Conservation (phyloP, 1,140 invertebrate genomes). For the Drosophila pandora region DNA sequence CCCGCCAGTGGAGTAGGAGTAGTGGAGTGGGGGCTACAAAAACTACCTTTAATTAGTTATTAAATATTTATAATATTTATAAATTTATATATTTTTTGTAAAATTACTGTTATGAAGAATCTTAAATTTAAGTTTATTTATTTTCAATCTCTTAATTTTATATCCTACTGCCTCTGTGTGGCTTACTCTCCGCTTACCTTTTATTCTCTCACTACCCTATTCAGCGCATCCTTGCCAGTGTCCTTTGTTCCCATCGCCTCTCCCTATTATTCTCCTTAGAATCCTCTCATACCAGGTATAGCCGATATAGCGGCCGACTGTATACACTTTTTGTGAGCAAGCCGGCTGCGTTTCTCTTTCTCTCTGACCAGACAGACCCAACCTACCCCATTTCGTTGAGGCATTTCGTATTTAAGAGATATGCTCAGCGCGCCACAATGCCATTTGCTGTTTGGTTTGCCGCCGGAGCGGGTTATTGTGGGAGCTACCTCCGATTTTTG, state of each 20-base stretch:
- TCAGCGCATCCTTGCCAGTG: slow-evolving; percentile 33
- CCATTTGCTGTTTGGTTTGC: slow-evolving; percentile 32
- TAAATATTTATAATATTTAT: too few relatives aligned
- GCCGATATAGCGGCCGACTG: not conserved
- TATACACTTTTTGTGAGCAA: slow-evolving; percentile 1
- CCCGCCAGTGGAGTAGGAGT: not conserved
- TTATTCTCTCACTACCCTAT: not conserved
- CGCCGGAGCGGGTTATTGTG: slow-evolving; percentile 31
- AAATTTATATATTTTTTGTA: not conserved
- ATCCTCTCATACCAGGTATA: not conserved
- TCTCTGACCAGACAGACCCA: not conserved
- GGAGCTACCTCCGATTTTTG: slow-evolving; percentile 15
- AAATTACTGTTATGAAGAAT: not conserved
- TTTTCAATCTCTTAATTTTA: not conserved
- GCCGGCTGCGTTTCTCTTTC: slow-evolving; percentile 8
- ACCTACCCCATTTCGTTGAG: not conserved
- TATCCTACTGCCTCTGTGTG: not conserved
- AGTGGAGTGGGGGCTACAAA: not conserved
- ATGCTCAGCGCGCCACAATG: not conserved
- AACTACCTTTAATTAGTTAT: not conserved
- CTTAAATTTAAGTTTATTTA: not conserved
- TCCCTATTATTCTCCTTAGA: not conserved
- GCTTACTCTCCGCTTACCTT: slow-evolving; percentile 4
- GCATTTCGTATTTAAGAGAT: slow-evolving; percentile 40
- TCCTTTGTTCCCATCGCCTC: slow-evolving; percentile 14